Conservation (phyloP, 2,888 invertebrate genomes). For the Hydrotaea diabolus region DNA sequence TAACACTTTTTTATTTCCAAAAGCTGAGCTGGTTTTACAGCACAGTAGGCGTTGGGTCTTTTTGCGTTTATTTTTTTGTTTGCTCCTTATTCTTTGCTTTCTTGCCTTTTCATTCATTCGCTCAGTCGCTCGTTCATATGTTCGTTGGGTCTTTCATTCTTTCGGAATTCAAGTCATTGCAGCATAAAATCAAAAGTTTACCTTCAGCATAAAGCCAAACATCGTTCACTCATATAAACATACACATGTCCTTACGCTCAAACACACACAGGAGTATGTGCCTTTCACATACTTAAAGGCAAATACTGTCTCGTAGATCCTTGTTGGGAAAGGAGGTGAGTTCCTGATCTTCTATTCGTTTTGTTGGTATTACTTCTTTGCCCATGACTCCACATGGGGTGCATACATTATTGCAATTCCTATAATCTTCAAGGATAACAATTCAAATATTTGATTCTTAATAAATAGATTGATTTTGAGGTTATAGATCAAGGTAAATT, state of each 20-base stretch:
- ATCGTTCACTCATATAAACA: neutral
- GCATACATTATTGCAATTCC: neutral
- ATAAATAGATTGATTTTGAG: neutral
- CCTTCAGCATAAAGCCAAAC: conserved; percentile 42
- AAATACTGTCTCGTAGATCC: neutral
- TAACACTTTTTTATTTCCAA: conserved; percentile 49
- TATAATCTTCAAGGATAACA: no score
- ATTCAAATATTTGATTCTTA: neutral
- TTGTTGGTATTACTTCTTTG: neutral
- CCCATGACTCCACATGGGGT: neutral
- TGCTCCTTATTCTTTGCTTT: conserved; percentile 9
- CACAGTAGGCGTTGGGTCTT: conserved; percentile 62
- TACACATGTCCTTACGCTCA: neutral
- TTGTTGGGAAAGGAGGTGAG: neutral
- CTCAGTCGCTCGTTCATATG: neutral
- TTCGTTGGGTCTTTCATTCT: conserved; percentile 1
- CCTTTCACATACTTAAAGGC: neutral
- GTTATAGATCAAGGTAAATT: neutral
- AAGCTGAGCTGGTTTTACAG: conserved; percentile 45
- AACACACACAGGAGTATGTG: neutral
- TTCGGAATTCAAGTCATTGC: conserved; percentile 57
- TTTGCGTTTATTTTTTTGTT: neutral
- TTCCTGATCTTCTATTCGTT: neutral
- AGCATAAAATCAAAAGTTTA: conserved; percentile 65
- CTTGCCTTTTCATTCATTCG: neutral